Evolutionary conservation across 2,888 invertebrate species (phyloP).

Genomic region (Amblyjoppa proteus): DNA sequence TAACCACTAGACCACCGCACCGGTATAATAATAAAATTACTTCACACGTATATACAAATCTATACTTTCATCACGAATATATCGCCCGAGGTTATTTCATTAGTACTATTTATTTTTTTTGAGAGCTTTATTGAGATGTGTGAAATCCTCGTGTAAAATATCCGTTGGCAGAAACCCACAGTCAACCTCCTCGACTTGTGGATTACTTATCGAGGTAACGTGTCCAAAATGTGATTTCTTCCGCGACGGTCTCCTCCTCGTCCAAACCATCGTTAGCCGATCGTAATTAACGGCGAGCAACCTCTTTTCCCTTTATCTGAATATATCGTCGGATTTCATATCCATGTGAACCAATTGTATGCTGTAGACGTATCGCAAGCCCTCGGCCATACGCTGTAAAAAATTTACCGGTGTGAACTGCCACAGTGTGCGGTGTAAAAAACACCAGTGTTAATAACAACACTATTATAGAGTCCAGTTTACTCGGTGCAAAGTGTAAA

Average conservation of each 20-base stretch:
- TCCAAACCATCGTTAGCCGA: conserved; percentile 91
- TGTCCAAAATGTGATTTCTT: conserved; percentile 94
- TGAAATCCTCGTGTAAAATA: conserved; percentile 93
- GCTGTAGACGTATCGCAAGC: conserved; percentile 95
- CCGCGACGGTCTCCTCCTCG: conserved; percentile 88
- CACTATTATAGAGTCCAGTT: too few species aligned
- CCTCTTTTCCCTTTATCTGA: conserved; percentile 90
- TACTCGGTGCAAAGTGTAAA: too few species aligned
- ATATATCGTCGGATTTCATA: conserved; percentile 97
- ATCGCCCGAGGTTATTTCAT: conserved; percentile 55
- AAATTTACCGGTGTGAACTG: too few species aligned
- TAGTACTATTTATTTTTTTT: conserved; percentile 45
- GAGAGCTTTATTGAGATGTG: conserved; percentile 93
- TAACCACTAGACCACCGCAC: too few species aligned
- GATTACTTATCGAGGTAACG: conserved; percentile 93
- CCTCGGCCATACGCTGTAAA: too few species aligned
- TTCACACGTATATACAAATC: conserved; percentile 82
- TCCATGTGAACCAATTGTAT: conserved; percentile 96
- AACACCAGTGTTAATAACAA: too few species aligned
- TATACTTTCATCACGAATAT: conserved; percentile 71
- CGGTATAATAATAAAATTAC: too few species aligned
- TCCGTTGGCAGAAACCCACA: conserved; percentile 96
- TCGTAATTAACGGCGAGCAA: conserved; percentile 86
- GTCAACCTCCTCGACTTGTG: conserved; percentile 96
- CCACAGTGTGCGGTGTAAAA: too few species aligned